phyloP scores from a whole-genome alignment of 2,888 invertebrate genomes.

The Pachliopta kotzebuea region DNA sequence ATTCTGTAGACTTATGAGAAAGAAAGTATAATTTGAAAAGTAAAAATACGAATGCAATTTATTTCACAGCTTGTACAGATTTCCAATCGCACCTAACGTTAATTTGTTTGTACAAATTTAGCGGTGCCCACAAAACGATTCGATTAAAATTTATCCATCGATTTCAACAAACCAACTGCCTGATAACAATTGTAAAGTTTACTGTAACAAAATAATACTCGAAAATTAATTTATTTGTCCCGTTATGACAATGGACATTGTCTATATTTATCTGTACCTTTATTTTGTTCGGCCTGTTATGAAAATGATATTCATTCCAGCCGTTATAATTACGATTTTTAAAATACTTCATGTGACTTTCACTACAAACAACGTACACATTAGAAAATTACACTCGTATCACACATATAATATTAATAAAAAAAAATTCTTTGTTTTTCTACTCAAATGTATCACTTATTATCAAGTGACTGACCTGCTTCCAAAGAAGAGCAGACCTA shows the following conservation, averaged over 20 bases:
- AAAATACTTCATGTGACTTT: too few relatives aligned
- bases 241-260: slow-evolving; percentile 3
- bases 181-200: slow-evolving; percentile 35
- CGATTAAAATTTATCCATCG: slow-evolving; percentile 62
- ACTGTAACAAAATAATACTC: slow-evolving; percentile 23
- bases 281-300: background rate
- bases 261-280: background rate
- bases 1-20: background rate
- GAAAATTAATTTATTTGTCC: slow-evolving; percentile 22
- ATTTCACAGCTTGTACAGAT: slow-evolving; percentile 63
- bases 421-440: too few relatives aligned
- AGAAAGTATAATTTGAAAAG: background rate
- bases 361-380: too few relatives aligned
- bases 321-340: background rate
- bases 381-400: too few relatives aligned
- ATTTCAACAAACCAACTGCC: slow-evolving; percentile 45
- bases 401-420: too few relatives aligned
- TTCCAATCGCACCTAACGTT: slow-evolving; percentile 66
- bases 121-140: slow-evolving; percentile 58
- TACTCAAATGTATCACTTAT: too few relatives aligned
- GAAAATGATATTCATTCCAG: background rate
- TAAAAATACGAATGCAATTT: slow-evolving; percentile 52
- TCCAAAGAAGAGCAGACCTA: too few relatives aligned
- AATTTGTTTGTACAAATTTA: slow-evolving; percentile 71
- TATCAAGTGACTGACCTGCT: too few relatives aligned